Evolutionary conservation across 2,113 vertebrate genomes (phyloP).

Genomic region (Hirundichthys speculiger): DNA sequence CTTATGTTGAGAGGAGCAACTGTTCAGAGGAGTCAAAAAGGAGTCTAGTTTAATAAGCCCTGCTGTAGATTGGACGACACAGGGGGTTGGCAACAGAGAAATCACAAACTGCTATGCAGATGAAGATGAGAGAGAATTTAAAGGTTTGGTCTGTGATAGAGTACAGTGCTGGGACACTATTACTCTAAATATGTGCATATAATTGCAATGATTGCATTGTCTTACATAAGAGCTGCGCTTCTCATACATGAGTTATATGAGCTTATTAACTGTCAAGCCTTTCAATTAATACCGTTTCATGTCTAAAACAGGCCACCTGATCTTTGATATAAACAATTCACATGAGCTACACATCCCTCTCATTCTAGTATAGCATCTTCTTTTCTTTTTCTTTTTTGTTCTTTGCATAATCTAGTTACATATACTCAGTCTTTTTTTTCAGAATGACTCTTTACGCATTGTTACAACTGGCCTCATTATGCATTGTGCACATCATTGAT

Average conservation of each 20-base stretch:
- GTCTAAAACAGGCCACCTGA: conserved; percentile 67
- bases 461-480: conserved; percentile 47
- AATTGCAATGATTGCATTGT: conserved; percentile 52
- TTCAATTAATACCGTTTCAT: conserved; percentile 54
- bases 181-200: conserved; percentile 34
- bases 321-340: conserved; percentile 42
- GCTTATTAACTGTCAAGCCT: conserved; percentile 59
- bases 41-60: conserved; percentile 72
- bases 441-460: conserved; percentile 40
- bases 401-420: conserved; percentile 28
- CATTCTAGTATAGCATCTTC: background rate
- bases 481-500: conserved; percentile 43
- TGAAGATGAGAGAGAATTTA: conserved; percentile 59
- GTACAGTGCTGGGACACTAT: conserved; percentile 23
- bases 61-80: conserved; percentile 70
- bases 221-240: conserved; percentile 41
- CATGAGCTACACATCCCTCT: conserved; percentile 38
- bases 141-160: conserved; percentile 46
- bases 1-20: conserved; percentile 69
- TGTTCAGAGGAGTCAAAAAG: conserved; percentile 65
- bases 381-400: conserved; percentile 25
- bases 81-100: conserved; percentile 70
- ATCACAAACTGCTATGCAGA: conserved; percentile 68
- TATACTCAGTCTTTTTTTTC: conserved; percentile 46
- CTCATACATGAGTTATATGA: conserved; percentile 37